Base-by-base conservation (phyloP, 2,113 vertebrate species). In the Alouatta palliata region DNA sequence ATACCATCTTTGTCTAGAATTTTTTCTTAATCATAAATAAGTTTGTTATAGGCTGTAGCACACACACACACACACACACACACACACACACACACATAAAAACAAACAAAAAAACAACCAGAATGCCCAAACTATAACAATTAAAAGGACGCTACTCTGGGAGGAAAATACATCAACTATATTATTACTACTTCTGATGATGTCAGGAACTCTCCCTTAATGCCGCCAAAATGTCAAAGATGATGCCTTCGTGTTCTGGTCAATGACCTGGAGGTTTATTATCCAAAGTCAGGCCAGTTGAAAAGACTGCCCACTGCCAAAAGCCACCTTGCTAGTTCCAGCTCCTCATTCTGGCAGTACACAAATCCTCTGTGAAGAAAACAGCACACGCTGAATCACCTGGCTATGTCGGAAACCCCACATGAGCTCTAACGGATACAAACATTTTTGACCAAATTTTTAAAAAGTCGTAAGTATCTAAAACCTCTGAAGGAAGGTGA, bases 341-440 rank as follows among this genome's bases (percentile, higher is more conserved):
- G 97, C 91, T 99, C 99, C 97, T 99, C 99, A 0, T 99, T 99
- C 68, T 99, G 99, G 98, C 99, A 99, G 97, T 99, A 99, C 92
- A 99, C 99, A 98, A 99, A 99, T 8, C 99, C 99, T 97, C 99
- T 99, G 98, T 56, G 49, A 76, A 97, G 94, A 98, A 70, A 95
- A 91, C 79, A 93, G 89, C 17, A 85, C 2, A 40, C 11, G 61
- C 37, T 61, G 35, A n/a, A 43, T 49, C n/a, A 45, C 20, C 19
- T 0, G 7, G 27, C 25, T 64, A 16, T 9, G 35, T 35, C 32
- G 2, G 37, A 54, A 35, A 56, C 61, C 87, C 19, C 1, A 23
- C 61, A 40, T 3, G 49, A 23, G 25, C 56, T 43, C n/a, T 17
- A 71, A 70, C 11, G 87, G 9, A 58, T 54, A 83, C 27, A 70